Evolutionary conservation across 2,797 vertebrate genomes (phyloP).

Genomic region (Argyrosomus regius): DNA sequence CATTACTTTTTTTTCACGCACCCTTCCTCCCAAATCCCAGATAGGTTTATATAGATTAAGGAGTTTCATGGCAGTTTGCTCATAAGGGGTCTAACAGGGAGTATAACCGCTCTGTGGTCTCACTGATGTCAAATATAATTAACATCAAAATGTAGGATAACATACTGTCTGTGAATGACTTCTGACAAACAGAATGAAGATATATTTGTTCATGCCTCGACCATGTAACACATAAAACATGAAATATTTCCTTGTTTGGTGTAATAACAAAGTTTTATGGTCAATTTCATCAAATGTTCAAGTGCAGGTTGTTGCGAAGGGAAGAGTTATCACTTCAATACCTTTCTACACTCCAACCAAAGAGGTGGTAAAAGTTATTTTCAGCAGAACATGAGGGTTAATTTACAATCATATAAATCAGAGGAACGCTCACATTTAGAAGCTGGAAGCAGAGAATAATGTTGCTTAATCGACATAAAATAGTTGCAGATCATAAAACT

Average conservation of each 20-base stretch:
- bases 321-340: neutral
- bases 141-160: neutral
- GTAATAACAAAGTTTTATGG: neutral
- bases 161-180: neutral
- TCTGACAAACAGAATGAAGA: neutral
- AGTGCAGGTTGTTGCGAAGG: no score
- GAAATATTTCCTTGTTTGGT: neutral
- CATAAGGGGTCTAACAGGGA: neutral
- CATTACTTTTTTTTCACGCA: neutral
- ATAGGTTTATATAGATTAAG: slow-evolving; percentile 11
- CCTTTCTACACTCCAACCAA: neutral
- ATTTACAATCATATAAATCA: neutral
- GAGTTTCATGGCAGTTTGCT: slow-evolving; percentile 15
- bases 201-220: neutral
- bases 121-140: neutral
- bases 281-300: neutral
- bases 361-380: neutral
- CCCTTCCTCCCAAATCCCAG: neutral
- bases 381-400: neutral
- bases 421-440: neutral
- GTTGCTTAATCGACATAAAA: neutral
- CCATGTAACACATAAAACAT: neutral
- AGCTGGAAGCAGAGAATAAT: neutral
- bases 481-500: neutral
- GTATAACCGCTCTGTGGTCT: neutral